Evolutionary conservation across 2,888 invertebrate genomes (phyloP).

Genomic region (Creontiades dilutus): DNA sequence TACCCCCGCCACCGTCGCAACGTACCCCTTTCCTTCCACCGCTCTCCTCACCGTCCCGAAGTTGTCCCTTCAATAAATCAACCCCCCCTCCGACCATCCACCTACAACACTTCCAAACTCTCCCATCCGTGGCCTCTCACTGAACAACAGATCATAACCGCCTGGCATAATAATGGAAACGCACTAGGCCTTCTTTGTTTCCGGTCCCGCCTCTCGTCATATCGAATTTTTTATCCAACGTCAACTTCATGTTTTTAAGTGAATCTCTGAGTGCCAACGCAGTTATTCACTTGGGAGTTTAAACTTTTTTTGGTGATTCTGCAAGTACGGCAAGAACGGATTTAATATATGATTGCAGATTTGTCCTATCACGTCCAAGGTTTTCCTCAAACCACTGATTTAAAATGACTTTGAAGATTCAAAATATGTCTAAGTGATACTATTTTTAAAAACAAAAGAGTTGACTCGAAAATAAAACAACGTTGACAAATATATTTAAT

Average conservation of each 20-base stretch:
- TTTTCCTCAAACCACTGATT: no score
- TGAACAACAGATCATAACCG: slow-evolving; percentile 58
- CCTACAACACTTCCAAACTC: neutral
- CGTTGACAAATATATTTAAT: no score
- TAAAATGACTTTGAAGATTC: no score
- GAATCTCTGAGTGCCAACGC: neutral
- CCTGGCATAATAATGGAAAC: slow-evolving; percentile 56
- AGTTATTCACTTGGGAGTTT: no score
- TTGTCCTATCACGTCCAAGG: no score
- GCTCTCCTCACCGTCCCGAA: slow-evolving; percentile 1
- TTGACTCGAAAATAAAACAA: no score
- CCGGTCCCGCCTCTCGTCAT: neutral
- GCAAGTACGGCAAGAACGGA: no score
- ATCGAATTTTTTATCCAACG: neutral
- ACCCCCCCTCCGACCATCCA: slow-evolving; percentile 33
- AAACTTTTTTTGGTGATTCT: no score
- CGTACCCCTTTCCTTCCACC: neutral
- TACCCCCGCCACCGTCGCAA: neutral
- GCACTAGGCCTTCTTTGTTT: slow-evolving; percentile 42
- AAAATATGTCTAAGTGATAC: no score
- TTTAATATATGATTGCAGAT: no score
- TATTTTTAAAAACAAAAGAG: no score
- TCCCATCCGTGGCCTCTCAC: neutral
- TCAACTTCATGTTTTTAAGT: neutral
- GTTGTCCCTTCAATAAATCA: slow-evolving; percentile 71